Conservation (phyloP, 2,797 vertebrate species). For the Schizopygopsis pylzovi region DNA sequence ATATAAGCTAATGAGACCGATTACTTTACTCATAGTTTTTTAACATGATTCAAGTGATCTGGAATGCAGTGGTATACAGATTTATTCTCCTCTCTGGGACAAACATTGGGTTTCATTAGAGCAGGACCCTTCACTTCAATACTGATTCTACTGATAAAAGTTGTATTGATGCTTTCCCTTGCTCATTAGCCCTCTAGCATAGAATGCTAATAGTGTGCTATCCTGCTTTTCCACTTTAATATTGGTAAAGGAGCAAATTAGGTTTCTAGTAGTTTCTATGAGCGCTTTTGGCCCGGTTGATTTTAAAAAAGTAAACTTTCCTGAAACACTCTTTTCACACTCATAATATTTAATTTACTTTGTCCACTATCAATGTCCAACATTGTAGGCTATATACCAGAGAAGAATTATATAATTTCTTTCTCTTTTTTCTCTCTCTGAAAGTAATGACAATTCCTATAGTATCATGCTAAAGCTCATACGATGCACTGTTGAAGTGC, state of each 20-base stretch:
- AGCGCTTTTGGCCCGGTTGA: not conserved
- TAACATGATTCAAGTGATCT: not conserved
- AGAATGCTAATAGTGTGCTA: conserved; percentile 10
- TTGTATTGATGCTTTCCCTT: conserved; percentile 19
- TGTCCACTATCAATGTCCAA: not conserved
- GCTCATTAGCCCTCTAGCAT: conserved; percentile 15
- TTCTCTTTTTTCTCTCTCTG: not conserved
- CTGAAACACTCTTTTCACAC: not conserved
- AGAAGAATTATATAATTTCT: not conserved
- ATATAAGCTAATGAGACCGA: not conserved
- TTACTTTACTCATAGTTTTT: not conserved
- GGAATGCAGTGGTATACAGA: conserved; percentile 5
- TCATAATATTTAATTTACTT: not conserved
- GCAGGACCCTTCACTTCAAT: conserved; percentile 34
- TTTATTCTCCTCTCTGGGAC: conserved; percentile 44
- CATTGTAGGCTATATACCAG: not conserved
- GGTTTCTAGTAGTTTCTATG: not conserved
- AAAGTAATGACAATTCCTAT: too few species aligned
- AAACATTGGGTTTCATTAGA: conserved; percentile 46
- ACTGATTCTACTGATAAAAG: conserved; percentile 30
- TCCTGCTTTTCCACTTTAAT: not conserved
- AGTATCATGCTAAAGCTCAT: not conserved
- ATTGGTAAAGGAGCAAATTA: not conserved
- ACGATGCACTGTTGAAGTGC: not conserved
- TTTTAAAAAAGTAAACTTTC: not conserved